These are phyloP conservation scores for Lysiphlebus fabarum DNA, from an alignment of 1,140 invertebrate genomes.

Conservation along the genomic window DNA sequence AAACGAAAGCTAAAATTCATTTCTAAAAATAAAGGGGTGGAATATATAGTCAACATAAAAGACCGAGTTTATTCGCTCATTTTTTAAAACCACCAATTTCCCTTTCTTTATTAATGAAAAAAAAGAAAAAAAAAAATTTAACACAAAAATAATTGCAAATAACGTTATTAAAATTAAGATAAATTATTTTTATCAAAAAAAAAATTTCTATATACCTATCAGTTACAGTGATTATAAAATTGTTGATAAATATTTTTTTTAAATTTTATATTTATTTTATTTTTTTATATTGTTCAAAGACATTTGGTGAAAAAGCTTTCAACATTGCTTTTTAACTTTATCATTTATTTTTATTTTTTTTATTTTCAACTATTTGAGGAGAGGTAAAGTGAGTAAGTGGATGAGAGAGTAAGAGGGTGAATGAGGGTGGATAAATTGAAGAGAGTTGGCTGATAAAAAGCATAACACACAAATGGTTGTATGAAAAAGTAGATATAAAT, in stretches of 20 bases:
- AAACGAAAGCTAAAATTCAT: constrained; percentile 9
- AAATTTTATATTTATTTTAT: too few species aligned
- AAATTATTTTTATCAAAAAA: neutral
- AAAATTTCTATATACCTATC: neutral
- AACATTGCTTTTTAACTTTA: constrained; percentile 27
- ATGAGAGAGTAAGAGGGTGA: neutral
- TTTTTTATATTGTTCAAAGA: too few species aligned
- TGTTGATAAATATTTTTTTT: too few species aligned
- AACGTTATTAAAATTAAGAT: neutral
- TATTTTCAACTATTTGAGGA: constrained; percentile 25
- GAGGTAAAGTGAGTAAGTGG: constrained; percentile 22
- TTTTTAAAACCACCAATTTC: neutral
- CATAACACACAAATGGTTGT: neutral
- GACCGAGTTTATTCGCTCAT: neutral
- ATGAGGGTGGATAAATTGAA: neutral
- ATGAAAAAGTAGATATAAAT: constrained; percentile 23
- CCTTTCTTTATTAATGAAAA: neutral
- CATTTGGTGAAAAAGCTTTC: neutral
- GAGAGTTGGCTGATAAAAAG: too few species aligned
- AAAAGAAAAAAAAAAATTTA: constrained; percentile 3
- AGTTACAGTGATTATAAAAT: too few species aligned
- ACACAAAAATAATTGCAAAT: neutral
- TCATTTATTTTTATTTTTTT: constrained; percentile 38
- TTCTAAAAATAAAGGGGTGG: neutral
- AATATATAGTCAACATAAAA: constrained; percentile 7